Evolutionary conservation across 2,797 vertebrate genomes (phyloP).

Genomic region (Rhincodon typus): DNA sequence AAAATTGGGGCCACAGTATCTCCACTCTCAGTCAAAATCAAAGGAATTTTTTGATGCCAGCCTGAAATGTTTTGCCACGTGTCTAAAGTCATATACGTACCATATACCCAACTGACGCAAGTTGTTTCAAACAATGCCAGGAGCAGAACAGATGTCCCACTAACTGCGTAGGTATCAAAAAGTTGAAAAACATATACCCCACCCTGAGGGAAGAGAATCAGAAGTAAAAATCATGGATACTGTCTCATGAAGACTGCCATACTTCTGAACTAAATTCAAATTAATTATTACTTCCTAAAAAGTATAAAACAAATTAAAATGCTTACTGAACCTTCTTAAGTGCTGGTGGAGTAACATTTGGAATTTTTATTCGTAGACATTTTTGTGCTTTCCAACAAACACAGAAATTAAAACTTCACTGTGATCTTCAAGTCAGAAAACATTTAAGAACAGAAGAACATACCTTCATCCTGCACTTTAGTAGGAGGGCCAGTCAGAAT

Average conservation of each 20-base stretch:
- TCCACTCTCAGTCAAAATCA: background rate
- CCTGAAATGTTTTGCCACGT: background rate
- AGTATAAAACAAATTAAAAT: background rate
- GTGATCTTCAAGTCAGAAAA: background rate
- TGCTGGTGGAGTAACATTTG: background rate
- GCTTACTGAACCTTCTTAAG: background rate
- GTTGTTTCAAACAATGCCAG: conserved; percentile 86
- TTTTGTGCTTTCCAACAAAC: background rate
- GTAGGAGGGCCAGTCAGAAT: no score
- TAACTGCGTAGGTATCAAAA: conserved; percentile 91
- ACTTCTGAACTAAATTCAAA: background rate
- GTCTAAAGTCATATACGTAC: conserved; percentile 57
- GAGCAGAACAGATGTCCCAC: conserved; percentile 86
- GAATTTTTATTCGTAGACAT: background rate
- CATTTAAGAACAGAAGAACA: background rate
- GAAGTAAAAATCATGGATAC: background rate
- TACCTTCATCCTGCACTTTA: no score
- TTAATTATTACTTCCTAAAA: background rate
- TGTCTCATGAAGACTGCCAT: background rate
- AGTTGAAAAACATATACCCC: conserved; percentile 96
- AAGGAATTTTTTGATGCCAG: background rate
- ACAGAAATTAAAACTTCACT: background rate
- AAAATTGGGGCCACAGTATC: background rate
- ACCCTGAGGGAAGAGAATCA: conserved; percentile 57
- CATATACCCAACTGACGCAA: conserved; percentile 85